Base-by-base conservation (phyloP, 2,797 vertebrate species). In the Rhinoraja longicauda region DNA sequence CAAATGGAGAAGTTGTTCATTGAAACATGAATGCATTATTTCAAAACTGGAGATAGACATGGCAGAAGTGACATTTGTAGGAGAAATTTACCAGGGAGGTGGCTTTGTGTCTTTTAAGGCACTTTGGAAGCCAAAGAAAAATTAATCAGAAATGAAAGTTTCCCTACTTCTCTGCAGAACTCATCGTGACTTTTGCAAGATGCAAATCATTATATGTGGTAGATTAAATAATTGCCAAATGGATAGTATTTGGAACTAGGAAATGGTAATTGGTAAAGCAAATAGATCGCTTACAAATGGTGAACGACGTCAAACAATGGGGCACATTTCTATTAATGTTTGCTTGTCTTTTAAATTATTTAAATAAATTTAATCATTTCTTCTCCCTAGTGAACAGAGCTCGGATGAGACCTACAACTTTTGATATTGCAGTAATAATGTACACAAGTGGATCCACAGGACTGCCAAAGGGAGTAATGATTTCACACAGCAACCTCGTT, bases 401-500 rank as follows among this genome's bases (percentile, higher is more conserved):
- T 62, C 96, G 95, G 0, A 95, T 93, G 78, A 96, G 94, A 93
- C 97, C 98, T 0, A 76, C 95, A 93, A 96, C 98, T 13, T 96
- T 96, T 0, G 98, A 99, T 94, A 96, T 98, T 0, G 98, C 98
- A 0, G 98, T 99, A 93, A 98, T 99, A 95, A 99, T 99, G 98
- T 99, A 99, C 94, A 99, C 98, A 70, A 99, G 98, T 39, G 98
- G 99, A 1, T 99, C 98, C 94, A 99, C 98, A 0, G 98, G 98
- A 75, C 79, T 97, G 53, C 98, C 98, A 1, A 99, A 99, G 95
- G 98, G 98, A 12, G 98, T 99, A 94, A 97, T 99, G 97, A 98
- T 99, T 95, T 98, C 98, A 70, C 99, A 99, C 32, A 97, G 97
- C 94, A 99, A 99, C 95, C 95, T 99, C 81, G 96, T 99, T 59